Evolutionary conservation across 2,113 vertebrate genomes (phyloP), one percentile per base, ranked within the genome.

Genomic region (Stercorarius parasiticus): DNA sequence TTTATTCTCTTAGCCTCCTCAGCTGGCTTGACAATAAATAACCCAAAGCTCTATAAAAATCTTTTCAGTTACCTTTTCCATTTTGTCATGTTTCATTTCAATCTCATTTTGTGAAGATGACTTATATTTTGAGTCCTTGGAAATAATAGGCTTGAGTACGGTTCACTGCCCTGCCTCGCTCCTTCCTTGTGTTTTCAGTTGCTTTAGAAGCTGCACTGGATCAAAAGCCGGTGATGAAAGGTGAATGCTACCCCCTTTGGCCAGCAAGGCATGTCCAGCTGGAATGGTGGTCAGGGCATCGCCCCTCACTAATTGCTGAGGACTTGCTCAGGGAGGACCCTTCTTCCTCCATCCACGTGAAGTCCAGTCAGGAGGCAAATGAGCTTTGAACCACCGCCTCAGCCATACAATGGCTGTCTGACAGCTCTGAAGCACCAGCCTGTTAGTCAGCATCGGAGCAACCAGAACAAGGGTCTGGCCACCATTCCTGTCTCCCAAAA

Each of bases 311-410:
- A 7, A 27, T 12, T 21, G 6, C n/a, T 7, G n/a, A 38, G 20
- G 65, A 13, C 16, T 5, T 71, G 10, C 29, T 27, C 34, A 43
- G 45, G 19, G 29, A 88, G 29, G 29, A 67, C 4, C 7, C 5
- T 18, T 32, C 65, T 38, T 74, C 22, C 45, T 38, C 13, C 7
- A 1, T 15, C 30, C 42, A 7, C 1, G 1, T 1, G 0, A 71
- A 56, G 14, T 10, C 10, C 21, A 18, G 1, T 55, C 26, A 50
- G 15, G 40, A 71, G 11, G 29, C 26, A 77, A 62, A 59, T 0
- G 1, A 58, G 22, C 5, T 67, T 84, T 8, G 29, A 76, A 34
- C 11, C 15, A 17, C 23, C 4, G 0, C 14, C 21, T 53, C 69
- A 43, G 15, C 4, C 17, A 49, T 45, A 13, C 10, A 21, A 13